phyloP scores from a whole-genome alignment of 2,888 invertebrate species.

The Nomada ruficornis region DNA sequence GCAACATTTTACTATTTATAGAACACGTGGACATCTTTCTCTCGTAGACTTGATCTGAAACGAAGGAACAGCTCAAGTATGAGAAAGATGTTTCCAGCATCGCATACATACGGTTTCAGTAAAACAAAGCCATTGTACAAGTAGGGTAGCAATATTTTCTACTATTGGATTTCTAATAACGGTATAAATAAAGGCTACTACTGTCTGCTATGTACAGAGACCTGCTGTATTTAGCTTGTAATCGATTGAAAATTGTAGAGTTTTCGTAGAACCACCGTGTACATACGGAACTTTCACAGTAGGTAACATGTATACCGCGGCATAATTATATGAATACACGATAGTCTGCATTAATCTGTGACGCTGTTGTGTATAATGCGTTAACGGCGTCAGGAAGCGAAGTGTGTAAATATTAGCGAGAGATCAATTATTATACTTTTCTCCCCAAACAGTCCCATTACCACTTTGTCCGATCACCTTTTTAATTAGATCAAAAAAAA shows the following conservation, averaged over 20 bases:
- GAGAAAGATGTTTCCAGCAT: background rate
- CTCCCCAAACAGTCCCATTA: slow-evolving; percentile 60
- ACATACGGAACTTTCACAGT: slow-evolving; percentile 14
- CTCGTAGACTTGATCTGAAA: background rate
- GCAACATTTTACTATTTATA: too few relatives aligned
- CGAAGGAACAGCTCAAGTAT: background rate
- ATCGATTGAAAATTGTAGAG: background rate
- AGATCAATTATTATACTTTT: slow-evolving; percentile 23
- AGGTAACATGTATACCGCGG: slow-evolving; percentile 14
- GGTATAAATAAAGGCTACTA: background rate
- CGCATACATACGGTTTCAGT: background rate
- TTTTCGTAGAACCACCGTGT: background rate
- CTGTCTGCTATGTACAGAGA: background rate
- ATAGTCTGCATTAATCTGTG: slow-evolving; percentile 68
- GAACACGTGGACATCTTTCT: background rate
- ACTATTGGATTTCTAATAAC: background rate
- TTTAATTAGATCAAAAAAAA: slow-evolving; percentile 20
- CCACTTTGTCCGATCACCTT: slow-evolving; percentile 31
- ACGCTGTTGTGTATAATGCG: slow-evolving; percentile 34
- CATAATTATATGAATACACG: slow-evolving; percentile 16
- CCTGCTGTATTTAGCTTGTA: background rate
- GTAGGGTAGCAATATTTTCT: background rate
- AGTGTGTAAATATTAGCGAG: slow-evolving; percentile 39
- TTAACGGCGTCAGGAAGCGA: slow-evolving; percentile 29
- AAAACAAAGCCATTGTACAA: background rate